A percentile compares a stretch with the other conserved stretches of the same genome.
phyloP scores from a whole-genome alignment of 1,140 invertebrate genomes.

The Schlechtendalia chinensis region DNA sequence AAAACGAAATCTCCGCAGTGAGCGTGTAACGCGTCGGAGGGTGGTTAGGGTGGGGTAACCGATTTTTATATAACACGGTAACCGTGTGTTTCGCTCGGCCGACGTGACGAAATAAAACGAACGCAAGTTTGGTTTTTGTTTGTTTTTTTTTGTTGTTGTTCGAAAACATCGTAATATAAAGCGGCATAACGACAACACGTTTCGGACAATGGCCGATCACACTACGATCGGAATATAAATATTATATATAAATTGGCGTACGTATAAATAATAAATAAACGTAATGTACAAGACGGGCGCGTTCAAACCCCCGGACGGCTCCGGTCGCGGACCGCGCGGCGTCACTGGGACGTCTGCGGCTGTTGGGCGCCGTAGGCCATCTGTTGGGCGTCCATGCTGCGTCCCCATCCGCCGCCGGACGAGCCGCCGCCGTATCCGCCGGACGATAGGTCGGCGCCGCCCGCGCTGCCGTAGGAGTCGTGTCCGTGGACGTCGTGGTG shows the following conservation, averaged over 20 bases:
- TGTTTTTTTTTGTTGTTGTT: neutral
- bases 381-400: conserved; percentile 67
- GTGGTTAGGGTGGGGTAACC: too few relatives aligned
- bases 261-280: conserved; percentile 50
- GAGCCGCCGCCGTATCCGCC: conserved; percentile 50
- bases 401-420: conserved; percentile 64
- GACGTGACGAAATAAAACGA: too few relatives aligned
- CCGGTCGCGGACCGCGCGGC: too few relatives aligned
- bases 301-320: too few relatives aligned
- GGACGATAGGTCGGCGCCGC: conserved; percentile 49
- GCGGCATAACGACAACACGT: conserved; percentile 25
- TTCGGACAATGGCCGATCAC: conserved; percentile 26
- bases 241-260: too few relatives aligned
- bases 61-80: too few relatives aligned
- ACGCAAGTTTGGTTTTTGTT: conserved; percentile 13
- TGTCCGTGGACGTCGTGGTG: conserved; percentile 66
- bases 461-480: conserved; percentile 57
- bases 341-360: conserved; percentile 53
- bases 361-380: conserved; percentile 74
- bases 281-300: conserved; percentile 36
- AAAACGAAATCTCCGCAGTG: too few relatives aligned
- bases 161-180: conserved; percentile 32
- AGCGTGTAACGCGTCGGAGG: too few relatives aligned
- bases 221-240: conserved; percentile 30
- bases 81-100: too few relatives aligned